Conservation (phyloP, 2,797 vertebrate genomes). For the Orientallactaga sibirica region DNA sequence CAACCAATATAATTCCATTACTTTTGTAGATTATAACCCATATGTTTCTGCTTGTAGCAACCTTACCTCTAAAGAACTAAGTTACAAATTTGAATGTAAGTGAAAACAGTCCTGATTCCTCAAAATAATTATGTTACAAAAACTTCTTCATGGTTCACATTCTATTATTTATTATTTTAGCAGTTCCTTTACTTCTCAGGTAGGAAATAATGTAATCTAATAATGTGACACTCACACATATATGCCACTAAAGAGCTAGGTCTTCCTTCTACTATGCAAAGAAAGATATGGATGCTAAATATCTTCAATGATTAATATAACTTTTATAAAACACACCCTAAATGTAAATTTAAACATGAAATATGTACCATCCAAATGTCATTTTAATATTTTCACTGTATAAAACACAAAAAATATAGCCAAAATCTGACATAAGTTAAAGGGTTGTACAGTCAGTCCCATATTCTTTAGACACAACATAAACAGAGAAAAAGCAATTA, state of each 20-base stretch:
- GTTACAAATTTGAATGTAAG: slow-evolving; percentile 10
- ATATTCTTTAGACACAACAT: slow-evolving; percentile 57
- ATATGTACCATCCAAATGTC: slow-evolving; percentile 38
- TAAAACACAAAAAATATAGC: slow-evolving; percentile 54
- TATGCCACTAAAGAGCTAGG: not conserved
- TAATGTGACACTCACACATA: slow-evolving; percentile 9
- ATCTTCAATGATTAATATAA: slow-evolving; percentile 42
- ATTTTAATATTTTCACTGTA: slow-evolving; percentile 33
- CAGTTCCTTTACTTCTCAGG: not conserved
- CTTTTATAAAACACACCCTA: slow-evolving; percentile 54
- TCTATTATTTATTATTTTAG: slow-evolving; percentile 15
- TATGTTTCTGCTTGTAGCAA: not conserved
- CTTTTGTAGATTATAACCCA: slow-evolving; percentile 38
- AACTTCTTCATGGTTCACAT: not conserved
- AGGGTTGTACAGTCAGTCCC: not conserved
- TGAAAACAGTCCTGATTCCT: not conserved
- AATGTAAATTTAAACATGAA: slow-evolving; percentile 27
- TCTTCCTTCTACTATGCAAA: slow-evolving; percentile 24
- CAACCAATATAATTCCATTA: slow-evolving; percentile 5
- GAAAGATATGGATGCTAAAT: not conserved
- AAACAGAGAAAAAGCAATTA: not conserved
- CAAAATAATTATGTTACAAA: slow-evolving; percentile 59
- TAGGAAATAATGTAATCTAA: slow-evolving; percentile 42
- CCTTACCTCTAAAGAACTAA: slow-evolving; percentile 29
- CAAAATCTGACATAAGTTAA: slow-evolving; percentile 40